phyloP scores from a whole-genome alignment of 2,888 invertebrate species.

The Parapristionchus giblindavisi region DNA sequence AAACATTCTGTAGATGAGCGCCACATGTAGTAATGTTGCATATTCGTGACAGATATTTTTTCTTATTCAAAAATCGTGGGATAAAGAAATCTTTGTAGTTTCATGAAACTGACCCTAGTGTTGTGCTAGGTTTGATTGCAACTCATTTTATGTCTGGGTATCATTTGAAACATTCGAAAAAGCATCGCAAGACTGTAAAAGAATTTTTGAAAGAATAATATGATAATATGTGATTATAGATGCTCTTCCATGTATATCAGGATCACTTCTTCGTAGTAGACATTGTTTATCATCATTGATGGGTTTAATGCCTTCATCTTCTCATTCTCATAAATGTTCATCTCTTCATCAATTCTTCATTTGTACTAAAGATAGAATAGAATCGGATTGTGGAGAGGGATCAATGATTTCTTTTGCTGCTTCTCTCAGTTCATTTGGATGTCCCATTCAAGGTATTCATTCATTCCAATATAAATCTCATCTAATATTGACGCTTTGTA shows the following conservation, averaged over 20 bases:
- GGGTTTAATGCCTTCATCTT: conserved; percentile 17
- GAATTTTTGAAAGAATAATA: neutral
- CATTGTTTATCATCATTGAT: conserved; percentile 18
- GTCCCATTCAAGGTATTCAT: conserved; percentile 5
- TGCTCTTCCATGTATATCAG: conserved; percentile 18
- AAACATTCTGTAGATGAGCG: no score
- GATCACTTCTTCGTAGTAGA: neutral
- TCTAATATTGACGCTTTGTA: neutral
- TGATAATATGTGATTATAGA: neutral
- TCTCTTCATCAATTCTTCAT: conserved; percentile 6
- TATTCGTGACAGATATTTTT: no score
- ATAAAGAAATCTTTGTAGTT: no score
- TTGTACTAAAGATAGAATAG: neutral
- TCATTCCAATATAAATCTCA: neutral
- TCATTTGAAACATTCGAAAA: no score
- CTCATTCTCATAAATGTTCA: neutral
- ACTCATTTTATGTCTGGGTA: no score
- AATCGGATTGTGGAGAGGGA: conserved; percentile 13
- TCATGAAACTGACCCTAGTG: no score
- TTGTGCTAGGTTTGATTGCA: no score
- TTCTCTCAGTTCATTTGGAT: conserved; percentile 29
- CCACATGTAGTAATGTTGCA: no score
- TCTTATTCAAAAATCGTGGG: no score
- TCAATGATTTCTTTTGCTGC: conserved; percentile 14
- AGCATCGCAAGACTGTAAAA: no score